Evolutionary conservation across 30 jellyfish, hydroid and myxozoan genomes (phyloP).

Genomic region (Aurelia aurita complex sp. Pacific): DNA sequence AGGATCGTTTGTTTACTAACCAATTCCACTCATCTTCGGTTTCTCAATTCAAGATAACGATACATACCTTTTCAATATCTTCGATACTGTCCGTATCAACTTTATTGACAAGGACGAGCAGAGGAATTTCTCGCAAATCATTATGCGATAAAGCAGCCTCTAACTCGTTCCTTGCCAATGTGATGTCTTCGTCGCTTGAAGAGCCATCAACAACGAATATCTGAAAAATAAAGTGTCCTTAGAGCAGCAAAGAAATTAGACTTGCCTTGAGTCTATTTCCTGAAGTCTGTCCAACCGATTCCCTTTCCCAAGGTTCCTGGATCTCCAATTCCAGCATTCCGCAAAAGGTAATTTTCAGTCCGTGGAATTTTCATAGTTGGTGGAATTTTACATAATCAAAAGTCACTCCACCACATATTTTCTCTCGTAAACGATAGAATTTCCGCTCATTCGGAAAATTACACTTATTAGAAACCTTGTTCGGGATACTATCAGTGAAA

Average conservation of each 20-base stretch:
- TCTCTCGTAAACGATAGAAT: too few species aligned
- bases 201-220: constrained; percentile 62
- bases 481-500: too few species aligned
- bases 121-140: constrained; percentile 36
- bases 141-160: constrained; percentile 4
- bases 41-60: neutral
- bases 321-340: too few species aligned
- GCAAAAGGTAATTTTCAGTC: too few species aligned
- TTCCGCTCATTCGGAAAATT: neutral
- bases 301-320: too few species aligned
- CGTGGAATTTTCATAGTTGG: too few species aligned
- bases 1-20: too few species aligned
- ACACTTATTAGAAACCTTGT: too few species aligned
- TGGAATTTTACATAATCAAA: too few species aligned
- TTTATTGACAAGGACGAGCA: constrained; percentile 33
- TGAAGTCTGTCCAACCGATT: too few species aligned
- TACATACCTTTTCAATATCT: neutral
- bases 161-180: constrained; percentile 31
- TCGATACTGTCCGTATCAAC: constrained; percentile 15
- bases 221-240: neutral
- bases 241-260: neutral
- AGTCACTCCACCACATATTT: too few species aligned
- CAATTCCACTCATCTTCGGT: neutral
- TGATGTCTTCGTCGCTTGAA: constrained; percentile 18
- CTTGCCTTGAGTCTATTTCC: neutral